phyloP scores from a whole-genome alignment of 2,888 invertebrate genomes.

The Eumacrocentrus americanus region DNA sequence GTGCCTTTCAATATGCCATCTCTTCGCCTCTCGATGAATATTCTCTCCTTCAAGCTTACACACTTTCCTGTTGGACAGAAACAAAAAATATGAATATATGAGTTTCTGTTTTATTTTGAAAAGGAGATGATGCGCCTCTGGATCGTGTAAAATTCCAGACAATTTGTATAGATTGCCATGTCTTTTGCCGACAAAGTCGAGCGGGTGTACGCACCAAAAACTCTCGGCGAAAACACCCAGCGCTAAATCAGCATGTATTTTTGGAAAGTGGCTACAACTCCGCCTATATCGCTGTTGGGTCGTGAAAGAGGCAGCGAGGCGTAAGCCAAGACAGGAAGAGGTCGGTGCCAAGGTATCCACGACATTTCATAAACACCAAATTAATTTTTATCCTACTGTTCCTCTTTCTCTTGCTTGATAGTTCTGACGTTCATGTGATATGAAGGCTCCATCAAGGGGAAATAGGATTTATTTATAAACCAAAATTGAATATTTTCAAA shows the following conservation, averaged over 20 bases:
- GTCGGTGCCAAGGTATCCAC: conserved; percentile 46
- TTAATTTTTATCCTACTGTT: conserved; percentile 52
- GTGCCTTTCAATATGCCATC: too few species aligned
- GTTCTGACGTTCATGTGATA: neutral
- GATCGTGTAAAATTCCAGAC: neutral
- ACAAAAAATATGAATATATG: too few species aligned
- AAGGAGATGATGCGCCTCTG: neutral
- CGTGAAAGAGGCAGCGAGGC: conserved; percentile 1
- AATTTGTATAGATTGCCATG: conserved; percentile 19
- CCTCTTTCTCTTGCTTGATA: conserved; percentile 17
- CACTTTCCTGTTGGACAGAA: too few species aligned
- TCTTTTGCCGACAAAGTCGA: conserved; percentile 10
- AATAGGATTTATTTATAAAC: conserved; percentile 54
- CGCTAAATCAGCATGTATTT: conserved; percentile 20
- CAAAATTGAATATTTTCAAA: too few species aligned
- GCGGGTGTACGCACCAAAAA: neutral
- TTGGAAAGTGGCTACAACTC: conserved; percentile 10
- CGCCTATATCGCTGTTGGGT: neutral
- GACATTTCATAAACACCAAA: conserved; percentile 56
- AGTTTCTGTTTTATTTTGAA: neutral
- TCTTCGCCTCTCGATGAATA: neutral
- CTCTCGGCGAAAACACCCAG: conserved; percentile 8
- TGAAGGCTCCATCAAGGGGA: conserved; percentile 21
- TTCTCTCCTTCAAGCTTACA: neutral
- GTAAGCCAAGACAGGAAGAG: conserved; percentile 10